Conservation (phyloP, 2,888 invertebrate species). For the Timema podura region DNA sequence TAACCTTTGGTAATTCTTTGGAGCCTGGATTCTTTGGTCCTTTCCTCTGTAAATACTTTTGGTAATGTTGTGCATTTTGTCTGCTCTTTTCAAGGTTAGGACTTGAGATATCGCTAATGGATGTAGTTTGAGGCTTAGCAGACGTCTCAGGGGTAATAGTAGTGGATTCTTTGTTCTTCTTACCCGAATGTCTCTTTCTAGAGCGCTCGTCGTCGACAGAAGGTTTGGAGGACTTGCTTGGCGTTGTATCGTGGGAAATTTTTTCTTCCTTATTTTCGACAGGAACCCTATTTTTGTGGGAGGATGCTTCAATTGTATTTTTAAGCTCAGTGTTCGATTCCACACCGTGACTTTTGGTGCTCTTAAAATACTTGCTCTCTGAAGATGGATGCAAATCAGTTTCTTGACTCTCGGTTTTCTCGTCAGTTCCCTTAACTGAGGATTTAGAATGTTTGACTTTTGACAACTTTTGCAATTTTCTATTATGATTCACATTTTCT, state of each 20-base stretch:
- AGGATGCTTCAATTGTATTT: no score
- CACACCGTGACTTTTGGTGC: background rate
- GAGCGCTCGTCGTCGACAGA: background rate
- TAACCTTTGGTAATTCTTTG: conserved; percentile 78
- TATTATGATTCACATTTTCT: background rate
- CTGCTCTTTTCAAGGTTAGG: conserved; percentile 52
- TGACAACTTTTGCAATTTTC: background rate
- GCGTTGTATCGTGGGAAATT: no score
- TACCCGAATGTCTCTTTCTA: background rate
- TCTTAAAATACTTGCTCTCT: background rate
- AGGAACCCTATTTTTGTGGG: no score
- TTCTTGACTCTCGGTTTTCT: conserved; percentile 14
- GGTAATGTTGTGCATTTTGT: conserved; percentile 62
- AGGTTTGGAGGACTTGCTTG: no score
- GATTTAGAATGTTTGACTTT: conserved; percentile 7
- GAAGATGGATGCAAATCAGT: no score
- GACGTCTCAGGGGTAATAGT: background rate
- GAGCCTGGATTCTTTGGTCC: conserved; percentile 78
- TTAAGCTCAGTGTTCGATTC: no score
- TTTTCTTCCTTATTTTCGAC: no score
- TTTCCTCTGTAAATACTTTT: conserved; percentile 70
- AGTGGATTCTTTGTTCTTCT: background rate
- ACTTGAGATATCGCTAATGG: background rate
- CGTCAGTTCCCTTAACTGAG: conserved; percentile 28
- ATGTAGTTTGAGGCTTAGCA: background rate